A percentile compares a stretch with the other conserved stretches of the same genome.
Conservation (phyloP, 2,113 vertebrate species). For the Fregata magnificens region DNA sequence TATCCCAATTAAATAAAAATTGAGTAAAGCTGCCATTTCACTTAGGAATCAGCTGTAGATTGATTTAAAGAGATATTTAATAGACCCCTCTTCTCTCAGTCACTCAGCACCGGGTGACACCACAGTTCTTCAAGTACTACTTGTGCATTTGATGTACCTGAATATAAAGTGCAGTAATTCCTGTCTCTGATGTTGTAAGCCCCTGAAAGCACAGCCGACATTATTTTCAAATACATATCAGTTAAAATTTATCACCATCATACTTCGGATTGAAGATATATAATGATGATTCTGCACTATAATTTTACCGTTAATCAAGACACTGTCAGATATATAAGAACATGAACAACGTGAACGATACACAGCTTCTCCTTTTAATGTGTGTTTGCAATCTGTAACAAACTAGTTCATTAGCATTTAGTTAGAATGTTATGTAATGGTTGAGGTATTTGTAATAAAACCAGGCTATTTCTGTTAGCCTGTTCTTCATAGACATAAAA, state of each 20-base stretch:
- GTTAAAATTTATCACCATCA: background rate
- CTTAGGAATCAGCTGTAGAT: background rate
- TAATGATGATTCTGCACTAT: background rate
- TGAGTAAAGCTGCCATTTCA: background rate
- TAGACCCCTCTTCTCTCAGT: background rate
- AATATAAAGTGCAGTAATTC: background rate
- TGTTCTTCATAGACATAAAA: constrained; percentile 31
- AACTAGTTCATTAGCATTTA: background rate
- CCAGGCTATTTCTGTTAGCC: constrained; percentile 51
- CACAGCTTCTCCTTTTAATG: background rate
- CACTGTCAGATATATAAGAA: background rate
- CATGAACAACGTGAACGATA: background rate
- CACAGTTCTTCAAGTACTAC: background rate
- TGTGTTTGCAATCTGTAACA: background rate
- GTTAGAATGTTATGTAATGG: constrained; percentile 46
- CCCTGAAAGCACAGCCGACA: background rate
- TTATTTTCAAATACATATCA: background rate
- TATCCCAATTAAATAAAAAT: background rate
- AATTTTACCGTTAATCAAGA: background rate
- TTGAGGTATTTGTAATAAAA: constrained; percentile 64
- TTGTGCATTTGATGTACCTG: background rate
- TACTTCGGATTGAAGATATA: background rate
- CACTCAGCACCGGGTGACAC: background rate
- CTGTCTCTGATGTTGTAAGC: background rate
- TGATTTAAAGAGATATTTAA: background rate